phyloP scores from a whole-genome alignment of 2,797 vertebrate genomes.

The Myotis findleyi region DNA sequence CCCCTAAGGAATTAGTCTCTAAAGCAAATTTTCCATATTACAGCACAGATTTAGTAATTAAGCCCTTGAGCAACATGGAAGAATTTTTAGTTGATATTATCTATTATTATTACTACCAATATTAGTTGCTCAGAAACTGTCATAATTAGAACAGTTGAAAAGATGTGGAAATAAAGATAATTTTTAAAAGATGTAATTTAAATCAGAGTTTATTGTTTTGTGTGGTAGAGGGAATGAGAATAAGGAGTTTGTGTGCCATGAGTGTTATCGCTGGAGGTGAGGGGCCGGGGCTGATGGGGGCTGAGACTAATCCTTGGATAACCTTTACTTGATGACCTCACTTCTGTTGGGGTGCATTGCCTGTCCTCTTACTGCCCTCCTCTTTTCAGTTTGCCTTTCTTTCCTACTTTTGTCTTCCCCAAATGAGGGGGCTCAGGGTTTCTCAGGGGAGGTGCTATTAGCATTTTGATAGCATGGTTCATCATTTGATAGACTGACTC shows the following conservation, averaged over 20 bases:
- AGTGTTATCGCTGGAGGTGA: neutral
- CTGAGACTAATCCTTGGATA: neutral
- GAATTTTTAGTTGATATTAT: conserved; percentile 53
- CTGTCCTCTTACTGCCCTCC: neutral
- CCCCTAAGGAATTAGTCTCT: conserved; percentile 44
- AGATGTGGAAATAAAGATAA: conserved; percentile 16
- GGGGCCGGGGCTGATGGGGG: no score
- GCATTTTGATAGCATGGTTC: conserved; percentile 14
- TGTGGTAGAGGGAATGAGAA: neutral
- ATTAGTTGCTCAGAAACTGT: conserved; percentile 54
- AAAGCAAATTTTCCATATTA: conserved; percentile 51
- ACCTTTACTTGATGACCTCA: neutral
- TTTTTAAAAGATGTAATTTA: conserved; percentile 38
- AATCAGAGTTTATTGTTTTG: neutral
- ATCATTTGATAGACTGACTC: neutral
- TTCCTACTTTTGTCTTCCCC: neutral
- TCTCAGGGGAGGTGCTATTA: neutral
- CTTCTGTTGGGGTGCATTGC: neutral
- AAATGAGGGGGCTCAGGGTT: neutral
- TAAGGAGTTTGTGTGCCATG: neutral
- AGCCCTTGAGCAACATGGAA: neutral
- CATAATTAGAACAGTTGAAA: conserved; percentile 56
- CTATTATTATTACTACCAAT: conserved; percentile 37
- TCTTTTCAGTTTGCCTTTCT: conserved; percentile 21
- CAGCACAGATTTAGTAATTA: conserved; percentile 43